Percentiles rank a stretch among this genome's conserved stretches.
Evolutionary conservation across 1,140 invertebrate genomes (phyloP).

Genomic region (Drosophila arawakana): DNA sequence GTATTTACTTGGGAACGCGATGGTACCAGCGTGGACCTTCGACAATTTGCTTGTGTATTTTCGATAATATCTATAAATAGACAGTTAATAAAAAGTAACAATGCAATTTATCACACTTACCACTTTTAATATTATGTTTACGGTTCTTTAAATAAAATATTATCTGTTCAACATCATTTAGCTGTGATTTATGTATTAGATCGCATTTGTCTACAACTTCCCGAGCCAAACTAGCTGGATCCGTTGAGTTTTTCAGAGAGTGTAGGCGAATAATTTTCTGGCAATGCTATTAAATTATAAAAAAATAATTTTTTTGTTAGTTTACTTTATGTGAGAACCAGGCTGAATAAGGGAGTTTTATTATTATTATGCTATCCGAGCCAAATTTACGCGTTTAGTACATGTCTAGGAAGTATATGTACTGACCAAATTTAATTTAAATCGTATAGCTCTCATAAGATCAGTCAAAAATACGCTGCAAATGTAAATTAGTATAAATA

Average conservation of each 20-base stretch:
- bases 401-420: no score
- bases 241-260: slow-evolving; percentile 91
- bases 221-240: slow-evolving; percentile 91
- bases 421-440: no score
- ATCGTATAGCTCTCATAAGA: no score
- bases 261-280: slow-evolving; percentile 94
- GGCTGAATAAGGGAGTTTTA: no score
- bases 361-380: no score
- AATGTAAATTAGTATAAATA: no score
- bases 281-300: slow-evolving; percentile 86
- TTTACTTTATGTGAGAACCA: no score
- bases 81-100: no score
- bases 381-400: no score
- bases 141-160: slow-evolving; percentile 96
- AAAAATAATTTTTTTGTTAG: slow-evolving; percentile 16
- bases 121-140: slow-evolving; percentile 85
- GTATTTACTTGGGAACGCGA: slow-evolving; percentile 58
- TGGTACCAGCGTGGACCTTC: slow-evolving; percentile 61
- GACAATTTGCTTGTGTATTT: slow-evolving; percentile 67
- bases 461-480: no score
- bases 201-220: slow-evolving; percentile 96
- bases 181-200: slow-evolving; percentile 93
- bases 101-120: slow-evolving; percentile 34
- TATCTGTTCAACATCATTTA: slow-evolving; percentile 95
- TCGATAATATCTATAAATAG: slow-evolving; percentile 66